Evolutionary conservation across 1,140 invertebrate species (phyloP), one percentile per base, ranked within the genome.

Genomic region (Bombus turneri): DNA sequence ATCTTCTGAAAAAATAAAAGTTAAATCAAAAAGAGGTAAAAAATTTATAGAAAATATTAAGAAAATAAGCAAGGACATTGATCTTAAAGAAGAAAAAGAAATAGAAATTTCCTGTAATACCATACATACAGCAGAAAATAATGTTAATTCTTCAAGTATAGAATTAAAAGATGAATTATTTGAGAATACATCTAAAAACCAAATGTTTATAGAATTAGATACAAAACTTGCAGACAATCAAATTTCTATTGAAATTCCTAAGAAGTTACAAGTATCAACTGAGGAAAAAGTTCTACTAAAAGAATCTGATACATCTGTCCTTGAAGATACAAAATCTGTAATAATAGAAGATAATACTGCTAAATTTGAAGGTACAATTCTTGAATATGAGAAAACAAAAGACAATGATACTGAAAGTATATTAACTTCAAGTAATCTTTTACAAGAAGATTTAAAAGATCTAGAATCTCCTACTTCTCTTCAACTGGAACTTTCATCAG

Each of bases 91-190:
- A 59, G 87, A 91, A 64, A 79, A 85, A 68, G 91, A 92, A 73
- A 87, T 88, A 37, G 92, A 93, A 77, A 84, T 92, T 43, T 91
- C 90, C 15, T 86, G 90, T 81, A 83, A 86, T 73, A 86, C 74
- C 0, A 9, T 88, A n/a, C 83, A 88, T 43, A 68, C 82, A 43
- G 25, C 86, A 22, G 83, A 91, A 43, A 91, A 91, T 62, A 88
- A 81, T 73, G 28, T 79, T 12, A 86, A 57, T 72, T 43, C 59
- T 34, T 88, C 69, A 22, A 85, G 43, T n/a, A 78, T 39, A 1
- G 79, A 90, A 57, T 31, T 73, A 12, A 90, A 87, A 79, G 53
- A 77, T 34, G 72, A 86, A 64, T 8, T 47, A n/a, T 25, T 57
- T 73, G 87, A 86, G 10, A 79, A 25, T 43, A 81, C 66, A 25